phyloP scores from a whole-genome alignment of 2,888 invertebrate species.

The Fragum fragum region DNA sequence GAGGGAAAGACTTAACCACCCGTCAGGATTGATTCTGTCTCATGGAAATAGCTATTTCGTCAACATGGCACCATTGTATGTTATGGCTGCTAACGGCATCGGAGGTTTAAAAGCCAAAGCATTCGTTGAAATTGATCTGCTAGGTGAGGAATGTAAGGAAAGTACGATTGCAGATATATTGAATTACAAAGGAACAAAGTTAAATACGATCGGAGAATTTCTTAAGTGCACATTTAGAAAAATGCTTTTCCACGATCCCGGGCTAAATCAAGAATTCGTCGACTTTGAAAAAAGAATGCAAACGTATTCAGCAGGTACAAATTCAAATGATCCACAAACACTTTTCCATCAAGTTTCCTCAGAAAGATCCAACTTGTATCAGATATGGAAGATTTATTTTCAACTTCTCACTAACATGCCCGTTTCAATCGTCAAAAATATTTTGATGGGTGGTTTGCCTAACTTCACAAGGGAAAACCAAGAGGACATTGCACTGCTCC shows the following conservation, averaged over 20 bases:
- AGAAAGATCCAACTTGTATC: not conserved
- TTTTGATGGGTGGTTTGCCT: not conserved
- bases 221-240: not conserved
- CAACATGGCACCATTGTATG: not conserved
- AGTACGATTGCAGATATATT: not conserved
- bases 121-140: not conserved
- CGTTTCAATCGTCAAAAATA: not conserved
- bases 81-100: slow-evolving; percentile 7
- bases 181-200: not conserved
- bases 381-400: not conserved
- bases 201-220: not conserved
- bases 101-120: slow-evolving; percentile 5
- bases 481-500: not conserved
- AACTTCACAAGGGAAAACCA: slow-evolving; percentile 8
- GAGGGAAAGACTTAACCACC: not conserved
- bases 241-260: not conserved
- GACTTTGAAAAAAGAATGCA: not conserved
- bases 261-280: not conserved
- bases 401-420: not conserved
- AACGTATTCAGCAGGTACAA: not conserved
- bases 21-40: not conserved
- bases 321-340: not conserved
- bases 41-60: not conserved
- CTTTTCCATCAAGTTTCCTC: not conserved
- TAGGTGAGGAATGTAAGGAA: not conserved